These are phyloP conservation scores for Albula goreensis DNA, from an alignment of 2,113 vertebrate species.

Conservation along the genomic window DNA sequence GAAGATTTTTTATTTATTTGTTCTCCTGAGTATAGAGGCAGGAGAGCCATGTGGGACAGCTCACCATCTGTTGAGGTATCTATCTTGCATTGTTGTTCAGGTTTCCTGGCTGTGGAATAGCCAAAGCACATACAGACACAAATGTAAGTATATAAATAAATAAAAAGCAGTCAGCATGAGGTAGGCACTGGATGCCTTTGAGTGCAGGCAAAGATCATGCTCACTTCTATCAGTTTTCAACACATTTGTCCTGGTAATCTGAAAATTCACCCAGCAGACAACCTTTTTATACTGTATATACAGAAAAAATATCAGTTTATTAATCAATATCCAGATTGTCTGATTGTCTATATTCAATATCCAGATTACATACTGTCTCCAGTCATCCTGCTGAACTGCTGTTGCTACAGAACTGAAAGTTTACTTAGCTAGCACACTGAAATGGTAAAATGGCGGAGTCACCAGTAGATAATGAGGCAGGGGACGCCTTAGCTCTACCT, in stretches of 20 bases:
- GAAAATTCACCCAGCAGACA: not conserved
- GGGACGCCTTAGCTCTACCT: not conserved
- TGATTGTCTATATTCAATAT: not conserved
- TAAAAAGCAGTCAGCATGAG: slow-evolving; percentile 11
- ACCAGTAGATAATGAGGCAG: too few relatives aligned
- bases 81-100: slow-evolving; percentile 47
- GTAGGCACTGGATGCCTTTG: slow-evolving; percentile 11
- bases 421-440: not conserved
- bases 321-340: not conserved
- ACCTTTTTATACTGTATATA: not conserved
- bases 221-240: not conserved
- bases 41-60: slow-evolving; percentile 54
- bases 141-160: not conserved
- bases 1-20: slow-evolving; percentile 54
- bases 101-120: slow-evolving; percentile 30
- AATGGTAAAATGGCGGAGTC: not conserved
- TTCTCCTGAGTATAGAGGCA: slow-evolving; percentile 55
- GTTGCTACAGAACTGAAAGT: not conserved
- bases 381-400: not conserved
- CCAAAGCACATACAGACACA: slow-evolving; percentile 21
- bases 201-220: slow-evolving; percentile 15
- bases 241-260: not conserved
- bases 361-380: too few relatives aligned
- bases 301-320: not conserved
- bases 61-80: slow-evolving; percentile 71